Conservation (phyloP, 53 echinoderm and acorn worm species). For the Holothuria leucospilota region DNA sequence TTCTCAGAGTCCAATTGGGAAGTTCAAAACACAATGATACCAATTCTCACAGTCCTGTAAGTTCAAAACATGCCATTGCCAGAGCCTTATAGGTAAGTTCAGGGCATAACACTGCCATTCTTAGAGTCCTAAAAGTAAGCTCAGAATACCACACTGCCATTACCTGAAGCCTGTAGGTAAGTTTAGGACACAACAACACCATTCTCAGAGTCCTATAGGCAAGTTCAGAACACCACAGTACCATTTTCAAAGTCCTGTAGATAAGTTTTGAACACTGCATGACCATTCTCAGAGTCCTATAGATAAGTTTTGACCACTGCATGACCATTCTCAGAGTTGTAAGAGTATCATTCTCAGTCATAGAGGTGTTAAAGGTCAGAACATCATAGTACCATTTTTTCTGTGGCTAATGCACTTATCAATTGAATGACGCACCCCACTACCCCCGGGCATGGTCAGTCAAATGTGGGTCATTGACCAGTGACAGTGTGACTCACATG, state of each 20-base stretch:
- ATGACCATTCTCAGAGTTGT: too few relatives aligned
- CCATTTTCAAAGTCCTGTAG: not conserved
- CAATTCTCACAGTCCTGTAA: conserved; percentile 31
- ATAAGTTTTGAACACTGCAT: not conserved
- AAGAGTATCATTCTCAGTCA: too few relatives aligned
- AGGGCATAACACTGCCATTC: conserved; percentile 70
- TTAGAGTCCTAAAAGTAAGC: conserved; percentile 84
- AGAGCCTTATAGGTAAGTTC: conserved; percentile 63
- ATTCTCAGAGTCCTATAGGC: conserved; percentile 86
- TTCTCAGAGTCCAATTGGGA: conserved; percentile 85
- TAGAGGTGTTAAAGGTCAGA: too few relatives aligned
- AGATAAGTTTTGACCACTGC: too few relatives aligned
- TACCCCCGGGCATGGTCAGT: too few relatives aligned
- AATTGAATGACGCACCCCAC: too few relatives aligned
- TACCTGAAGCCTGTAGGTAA: not conserved
- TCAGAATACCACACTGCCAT: too few relatives aligned
- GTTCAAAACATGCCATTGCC: conserved; percentile 75
- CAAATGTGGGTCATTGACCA: too few relatives aligned
- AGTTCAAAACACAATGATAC: not conserved
- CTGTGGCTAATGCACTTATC: too few relatives aligned
- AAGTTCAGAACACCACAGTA: not conserved
- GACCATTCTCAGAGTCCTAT: too few relatives aligned
- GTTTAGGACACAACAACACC: conserved; percentile 54
- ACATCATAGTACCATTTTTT: too few relatives aligned
- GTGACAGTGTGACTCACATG: too few relatives aligned